Conservation (phyloP, 1,140 invertebrate genomes). For the Rhagoletis zephyria region DNA sequence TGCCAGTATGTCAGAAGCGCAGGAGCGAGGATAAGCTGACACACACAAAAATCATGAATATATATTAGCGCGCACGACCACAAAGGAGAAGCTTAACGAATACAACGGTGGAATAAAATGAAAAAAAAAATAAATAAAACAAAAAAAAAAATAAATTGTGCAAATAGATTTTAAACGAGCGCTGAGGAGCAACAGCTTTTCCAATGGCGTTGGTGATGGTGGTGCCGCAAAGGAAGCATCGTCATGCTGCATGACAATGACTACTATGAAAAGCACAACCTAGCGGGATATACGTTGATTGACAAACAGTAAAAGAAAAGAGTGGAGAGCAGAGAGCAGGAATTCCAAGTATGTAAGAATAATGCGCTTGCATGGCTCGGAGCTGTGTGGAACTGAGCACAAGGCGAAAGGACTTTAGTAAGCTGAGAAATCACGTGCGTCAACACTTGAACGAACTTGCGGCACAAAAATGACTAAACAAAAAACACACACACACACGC, state of each 20-base stretch:
- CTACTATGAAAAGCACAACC: background rate
- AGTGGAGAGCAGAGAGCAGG: no score
- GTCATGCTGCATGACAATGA: background rate
- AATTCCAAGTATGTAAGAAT: no score
- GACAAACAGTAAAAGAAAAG: background rate
- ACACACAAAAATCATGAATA: background rate
- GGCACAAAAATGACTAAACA: no score
- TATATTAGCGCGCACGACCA: background rate
- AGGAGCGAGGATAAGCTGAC: background rate
- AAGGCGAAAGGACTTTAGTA: no score
- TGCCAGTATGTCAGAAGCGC: background rate
- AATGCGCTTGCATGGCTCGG: no score
- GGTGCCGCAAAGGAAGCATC: background rate
- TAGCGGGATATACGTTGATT: background rate
- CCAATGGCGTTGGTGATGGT: background rate
- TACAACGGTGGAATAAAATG: background rate
- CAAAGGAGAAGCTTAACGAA: background rate
- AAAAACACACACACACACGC: no score
- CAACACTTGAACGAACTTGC: no score
- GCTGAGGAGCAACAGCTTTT: background rate
- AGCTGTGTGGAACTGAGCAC: no score
- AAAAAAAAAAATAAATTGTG: background rate
- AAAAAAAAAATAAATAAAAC: slow-evolving; percentile 12
- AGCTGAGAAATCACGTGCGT: no score
- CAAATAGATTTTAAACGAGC: slow-evolving; percentile 13